Conservation (phyloP, 2,113 vertebrate species). For the Gymnobelideus leadbeateri region DNA sequence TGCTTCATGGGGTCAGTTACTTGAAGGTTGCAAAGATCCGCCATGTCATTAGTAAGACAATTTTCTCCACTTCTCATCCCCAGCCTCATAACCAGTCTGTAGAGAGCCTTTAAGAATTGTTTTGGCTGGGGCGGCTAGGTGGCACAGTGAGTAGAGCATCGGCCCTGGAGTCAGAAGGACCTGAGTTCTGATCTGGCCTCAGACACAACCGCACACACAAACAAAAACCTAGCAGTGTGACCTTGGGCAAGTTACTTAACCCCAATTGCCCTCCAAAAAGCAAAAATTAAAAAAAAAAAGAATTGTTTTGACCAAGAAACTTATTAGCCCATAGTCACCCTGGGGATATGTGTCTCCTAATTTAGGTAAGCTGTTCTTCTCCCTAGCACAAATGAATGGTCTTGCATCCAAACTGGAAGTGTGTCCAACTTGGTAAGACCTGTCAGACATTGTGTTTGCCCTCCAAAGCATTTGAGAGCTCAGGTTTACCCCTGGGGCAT, state of each 20-base stretch:
- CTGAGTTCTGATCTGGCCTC: no score
- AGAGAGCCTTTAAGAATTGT: background rate
- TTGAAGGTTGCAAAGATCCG: background rate
- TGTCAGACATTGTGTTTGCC: background rate
- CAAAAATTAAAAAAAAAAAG: no score
- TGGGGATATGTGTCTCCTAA: background rate
- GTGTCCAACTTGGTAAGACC: background rate
- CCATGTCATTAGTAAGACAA: background rate
- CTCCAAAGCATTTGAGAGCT: background rate
- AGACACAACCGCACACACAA: no score
- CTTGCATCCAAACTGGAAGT: background rate
- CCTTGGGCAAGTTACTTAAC: no score
- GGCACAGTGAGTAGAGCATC: no score
- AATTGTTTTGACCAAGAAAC: no score
- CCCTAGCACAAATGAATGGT: background rate
- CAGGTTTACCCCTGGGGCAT: background rate
- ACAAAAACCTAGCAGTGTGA: no score
- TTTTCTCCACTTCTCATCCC: background rate
- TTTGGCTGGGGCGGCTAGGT: no score
- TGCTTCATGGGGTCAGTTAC: rapidly evolving
- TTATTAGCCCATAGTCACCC: background rate
- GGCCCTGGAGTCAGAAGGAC: no score
- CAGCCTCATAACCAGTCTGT: background rate
- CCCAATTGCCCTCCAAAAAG: no score
- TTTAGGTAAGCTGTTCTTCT: background rate